Conservation (phyloP, 1,140 invertebrate species). For the Theocolax elegans region DNA sequence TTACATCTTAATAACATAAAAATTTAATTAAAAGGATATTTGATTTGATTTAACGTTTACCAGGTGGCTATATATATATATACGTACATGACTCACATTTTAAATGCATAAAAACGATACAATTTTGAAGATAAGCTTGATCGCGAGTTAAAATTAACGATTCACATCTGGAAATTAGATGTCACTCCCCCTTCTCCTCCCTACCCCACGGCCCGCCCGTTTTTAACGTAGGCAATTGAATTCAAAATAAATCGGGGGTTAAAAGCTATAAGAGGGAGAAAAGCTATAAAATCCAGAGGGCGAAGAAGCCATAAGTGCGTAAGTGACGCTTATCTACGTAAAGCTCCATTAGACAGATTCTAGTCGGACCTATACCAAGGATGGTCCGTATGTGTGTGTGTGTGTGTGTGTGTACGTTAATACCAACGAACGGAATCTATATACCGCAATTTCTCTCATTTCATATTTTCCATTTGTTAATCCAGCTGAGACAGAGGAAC, state of each 20-base stretch:
- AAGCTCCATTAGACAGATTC: constrained; percentile 19
- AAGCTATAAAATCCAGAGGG: constrained; percentile 12
- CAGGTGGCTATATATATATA: too few relatives aligned
- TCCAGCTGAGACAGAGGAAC: neutral
- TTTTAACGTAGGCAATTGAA: neutral
- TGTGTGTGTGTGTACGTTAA: too few relatives aligned
- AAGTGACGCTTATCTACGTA: constrained; percentile 11
- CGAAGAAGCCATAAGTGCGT: neutral
- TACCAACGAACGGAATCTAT: too few relatives aligned
- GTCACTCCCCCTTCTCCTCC: constrained; percentile 6
- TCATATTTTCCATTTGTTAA: neutral
- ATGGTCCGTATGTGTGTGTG: too few relatives aligned
- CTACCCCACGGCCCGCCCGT: too few relatives aligned
- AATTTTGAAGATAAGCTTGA: neutral
- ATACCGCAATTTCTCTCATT: too few relatives aligned
- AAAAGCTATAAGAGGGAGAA: neutral
- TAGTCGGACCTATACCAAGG: neutral
- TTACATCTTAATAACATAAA: too few relatives aligned
- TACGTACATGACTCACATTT: too few relatives aligned
- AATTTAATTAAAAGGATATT: too few relatives aligned
- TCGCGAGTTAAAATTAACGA: neutral
- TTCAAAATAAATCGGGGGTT: constrained; percentile 5
- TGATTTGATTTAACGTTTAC: too few relatives aligned
- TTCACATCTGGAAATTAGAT: constrained; percentile 16
- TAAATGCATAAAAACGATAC: too few relatives aligned